These are phyloP conservation scores for Natrix natrix DNA, from an alignment of 2,797 vertebrate genomes.

Conservation along the genomic window DNA sequence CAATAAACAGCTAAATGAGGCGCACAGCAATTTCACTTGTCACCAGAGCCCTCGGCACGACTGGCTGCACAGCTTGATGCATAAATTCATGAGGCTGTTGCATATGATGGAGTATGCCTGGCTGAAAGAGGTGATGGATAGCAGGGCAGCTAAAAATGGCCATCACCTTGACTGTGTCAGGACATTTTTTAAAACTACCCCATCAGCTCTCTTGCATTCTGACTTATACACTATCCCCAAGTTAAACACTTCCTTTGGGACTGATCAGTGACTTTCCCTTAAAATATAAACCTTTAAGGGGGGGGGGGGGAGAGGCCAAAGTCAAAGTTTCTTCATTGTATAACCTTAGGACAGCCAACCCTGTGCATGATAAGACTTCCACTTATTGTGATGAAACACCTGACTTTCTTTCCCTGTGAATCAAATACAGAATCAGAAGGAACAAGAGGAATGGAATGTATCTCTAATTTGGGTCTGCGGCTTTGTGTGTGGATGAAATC, in stretches of 20 bases:
- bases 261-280: slow-evolving; percentile 62
- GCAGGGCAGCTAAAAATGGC: slow-evolving; percentile 83
- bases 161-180: slow-evolving; percentile 86
- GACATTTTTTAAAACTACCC: slow-evolving; percentile 82
- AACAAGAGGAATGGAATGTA: slow-evolving; percentile 48
- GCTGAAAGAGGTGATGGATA: slow-evolving; percentile 84
- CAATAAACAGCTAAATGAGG: slow-evolving; percentile 87
- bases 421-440: slow-evolving; percentile 46
- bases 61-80: slow-evolving; percentile 84
- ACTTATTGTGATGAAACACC: slow-evolving; percentile 48
- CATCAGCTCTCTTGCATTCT: slow-evolving; percentile 78
- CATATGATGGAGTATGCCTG: slow-evolving; percentile 84
- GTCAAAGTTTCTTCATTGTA: slow-evolving; percentile 54
- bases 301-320: background rate
- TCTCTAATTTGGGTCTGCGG: background rate
- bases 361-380: slow-evolving; percentile 43
- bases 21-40: slow-evolving; percentile 85
- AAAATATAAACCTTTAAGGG: slow-evolving; percentile 41
- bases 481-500: background rate
- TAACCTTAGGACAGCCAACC: slow-evolving; percentile 41
- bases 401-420: slow-evolving; percentile 49
- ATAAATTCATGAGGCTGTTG: slow-evolving; percentile 86
- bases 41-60: slow-evolving; percentile 82
- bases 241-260: slow-evolving; percentile 59
- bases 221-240: slow-evolving; percentile 70